These are phyloP conservation scores for Sympetrum striolatum DNA, from an alignment of 2,888 invertebrate genomes.

Conservation along the genomic window DNA sequence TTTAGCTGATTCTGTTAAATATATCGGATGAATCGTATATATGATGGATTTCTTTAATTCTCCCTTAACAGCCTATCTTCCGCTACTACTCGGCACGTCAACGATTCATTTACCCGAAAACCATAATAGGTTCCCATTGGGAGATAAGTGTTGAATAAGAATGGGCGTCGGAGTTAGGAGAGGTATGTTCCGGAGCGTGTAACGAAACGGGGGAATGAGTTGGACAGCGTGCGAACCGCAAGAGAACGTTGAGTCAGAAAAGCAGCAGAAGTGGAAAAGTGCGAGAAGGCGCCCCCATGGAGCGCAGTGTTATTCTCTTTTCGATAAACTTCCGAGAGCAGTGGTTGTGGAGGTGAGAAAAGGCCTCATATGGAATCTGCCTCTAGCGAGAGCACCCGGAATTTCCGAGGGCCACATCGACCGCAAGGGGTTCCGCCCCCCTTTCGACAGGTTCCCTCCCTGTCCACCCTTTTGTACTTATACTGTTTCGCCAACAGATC, in stretches of 20 bases:
- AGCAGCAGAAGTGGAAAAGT: neutral
- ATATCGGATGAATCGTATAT: no score
- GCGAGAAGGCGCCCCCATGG: neutral
- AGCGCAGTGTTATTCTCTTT: neutral
- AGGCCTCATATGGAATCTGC: neutral
- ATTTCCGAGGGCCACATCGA: conserved; percentile 22
- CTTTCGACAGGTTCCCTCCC: neutral
- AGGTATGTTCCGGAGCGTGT: no score
- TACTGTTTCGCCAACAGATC: neutral
- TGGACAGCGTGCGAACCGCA: neutral
- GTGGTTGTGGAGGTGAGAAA: neutral
- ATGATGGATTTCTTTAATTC: no score
- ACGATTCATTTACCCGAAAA: no score
- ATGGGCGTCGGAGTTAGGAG: no score
- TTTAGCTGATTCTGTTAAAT: no score
- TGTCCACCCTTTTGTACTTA: neutral
- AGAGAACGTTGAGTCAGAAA: neutral
- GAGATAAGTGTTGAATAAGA: no score
- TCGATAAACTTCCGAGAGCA: neutral
- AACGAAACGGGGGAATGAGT: no score
- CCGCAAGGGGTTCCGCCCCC: neutral
- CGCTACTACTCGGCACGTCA: no score
- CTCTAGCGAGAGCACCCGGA: neutral
- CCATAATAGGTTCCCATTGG: no score
- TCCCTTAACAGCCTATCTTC: no score